Evolutionary conservation across 2,888 invertebrate species (phyloP), one percentile per base, ranked within the genome.

Genomic region (Yponomeuta plumbellus): DNA sequence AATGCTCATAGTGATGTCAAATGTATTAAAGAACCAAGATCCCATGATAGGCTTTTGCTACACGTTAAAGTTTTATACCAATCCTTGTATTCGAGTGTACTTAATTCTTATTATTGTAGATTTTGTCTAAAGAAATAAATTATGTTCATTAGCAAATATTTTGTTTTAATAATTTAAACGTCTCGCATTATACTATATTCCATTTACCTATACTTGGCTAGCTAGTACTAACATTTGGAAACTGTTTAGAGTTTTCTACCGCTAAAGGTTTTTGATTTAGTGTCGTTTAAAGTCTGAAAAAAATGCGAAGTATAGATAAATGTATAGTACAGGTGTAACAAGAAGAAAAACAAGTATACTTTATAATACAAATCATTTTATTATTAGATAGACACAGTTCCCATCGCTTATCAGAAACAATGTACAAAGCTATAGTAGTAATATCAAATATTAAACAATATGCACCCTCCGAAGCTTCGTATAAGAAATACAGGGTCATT

Each of bases 291-390:
- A n/a, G n/a, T n/a, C n/a, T n/a, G n/a, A n/a, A n/a, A n/a, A n/a
- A n/a, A n/a, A n/a, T n/a, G n/a, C n/a, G n/a, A n/a, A n/a, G n/a
- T n/a, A n/a, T n/a, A n/a, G n/a, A n/a, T n/a, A n/a, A n/a, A n/a
- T n/a, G n/a, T n/a, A n/a, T n/a, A n/a, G n/a, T n/a, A 17, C 17
- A 52, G 44, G 13, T 52, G 1, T 2, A 56, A 67, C 23, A 61
- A 61, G 39, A 71, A 80, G 78, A 74, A 74, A 85, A 84, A 84
- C 76, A 74, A 79, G 64, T 69, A 52, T 68, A 11, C 72, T 89
- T 83, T 86, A 93, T 93, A 93, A 93, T 94, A 94, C 93, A 94
- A 94, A 93, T 94, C 93, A 93, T 93, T 93, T 92, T 92, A 92
- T 92, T 92, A 92, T 92, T 92, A 92, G 92, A 93, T 93, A 93